A percentile compares a stretch with the other conserved stretches of the same genome.
phyloP scores from a whole-genome alignment of 2,113 vertebrate species.

The Urocitellus parryii region DNA sequence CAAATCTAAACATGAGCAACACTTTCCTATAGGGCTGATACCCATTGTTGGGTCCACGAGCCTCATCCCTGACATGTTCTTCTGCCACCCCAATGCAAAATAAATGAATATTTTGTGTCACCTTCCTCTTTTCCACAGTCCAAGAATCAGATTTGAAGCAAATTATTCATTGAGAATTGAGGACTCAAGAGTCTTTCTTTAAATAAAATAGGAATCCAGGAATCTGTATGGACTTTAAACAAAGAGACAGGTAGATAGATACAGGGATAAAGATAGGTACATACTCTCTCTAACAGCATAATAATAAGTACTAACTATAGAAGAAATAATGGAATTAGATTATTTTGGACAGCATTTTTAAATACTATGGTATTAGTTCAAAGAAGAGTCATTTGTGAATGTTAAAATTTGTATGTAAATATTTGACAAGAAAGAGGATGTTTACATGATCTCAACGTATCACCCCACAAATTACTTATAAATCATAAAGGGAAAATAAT shows the following conservation, averaged over 20 bases:
- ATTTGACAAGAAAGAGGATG: background rate
- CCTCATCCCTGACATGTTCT: background rate
- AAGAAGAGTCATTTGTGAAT: background rate
- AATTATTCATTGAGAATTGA: conserved; percentile 32
- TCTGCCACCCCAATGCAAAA: background rate
- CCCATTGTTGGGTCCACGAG: background rate
- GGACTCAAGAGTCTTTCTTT: background rate
- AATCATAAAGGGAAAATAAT: background rate
- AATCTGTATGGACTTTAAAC: background rate
- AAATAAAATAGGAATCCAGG: background rate
- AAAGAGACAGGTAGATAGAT: background rate
- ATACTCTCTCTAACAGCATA: background rate
- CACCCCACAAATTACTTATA: background rate
- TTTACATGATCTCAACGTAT: background rate
- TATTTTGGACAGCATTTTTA: background rate
- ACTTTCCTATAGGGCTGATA: background rate
- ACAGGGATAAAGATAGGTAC: background rate
- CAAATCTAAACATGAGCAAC: background rate
- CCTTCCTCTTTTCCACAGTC: background rate
- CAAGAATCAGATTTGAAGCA: conserved; percentile 23
- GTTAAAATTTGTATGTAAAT: background rate
- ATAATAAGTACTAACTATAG: background rate
- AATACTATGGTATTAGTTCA: background rate
- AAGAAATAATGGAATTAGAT: background rate
- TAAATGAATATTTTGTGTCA: background rate